Base-by-base conservation (phyloP, 1,140 invertebrate species). In the Camponotus vicinus region DNA sequence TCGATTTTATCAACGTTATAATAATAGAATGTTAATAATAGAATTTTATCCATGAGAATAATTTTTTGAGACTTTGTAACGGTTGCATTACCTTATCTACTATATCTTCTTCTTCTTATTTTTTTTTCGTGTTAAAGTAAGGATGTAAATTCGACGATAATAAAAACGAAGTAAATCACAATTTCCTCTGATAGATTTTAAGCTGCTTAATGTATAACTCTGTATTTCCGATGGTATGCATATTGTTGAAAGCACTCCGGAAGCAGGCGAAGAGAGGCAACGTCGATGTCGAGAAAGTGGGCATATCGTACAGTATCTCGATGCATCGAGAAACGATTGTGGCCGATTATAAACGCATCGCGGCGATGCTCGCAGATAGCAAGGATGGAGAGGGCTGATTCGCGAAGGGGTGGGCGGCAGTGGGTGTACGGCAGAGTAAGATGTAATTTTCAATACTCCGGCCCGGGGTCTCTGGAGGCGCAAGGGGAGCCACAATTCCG, bases 381-480 rank as follows among this genome's bases (percentile, higher is more conserved):
- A 37, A 27, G 27, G 27, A 27, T 18, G 61, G 85, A 55, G 27
- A 77, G 64, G 69, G 63, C 18, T 89, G 49, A 88, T 89, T 89
- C 79, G 89, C 49, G 88, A 79, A 71, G 83, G 86, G 78, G 73
- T 66, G 71, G 73, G 37, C 40, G 84, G 75, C 63, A 69, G 86
- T 86, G 84, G 87, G 90, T 84, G 80, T 77, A 86, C 83, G 73
- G 85, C 88, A 85, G 92, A 92, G 90, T 94, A 95, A 95, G 93
- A 94, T 94, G 94, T 94, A 94, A 95, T 95, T 94, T 95, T 95
- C 94, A 94, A 95, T 95, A 94, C 93, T 90, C 89, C 80, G 83
- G 79, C 63, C 77, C 86, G 71, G 67, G 85, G 94, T 94, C 94
- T 94, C 93, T 93, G 88, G 93, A 94, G 93, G 91, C 89, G 92